phyloP scores from a whole-genome alignment of 2,797 vertebrate genomes.

The Helarctos malayanus region DNA sequence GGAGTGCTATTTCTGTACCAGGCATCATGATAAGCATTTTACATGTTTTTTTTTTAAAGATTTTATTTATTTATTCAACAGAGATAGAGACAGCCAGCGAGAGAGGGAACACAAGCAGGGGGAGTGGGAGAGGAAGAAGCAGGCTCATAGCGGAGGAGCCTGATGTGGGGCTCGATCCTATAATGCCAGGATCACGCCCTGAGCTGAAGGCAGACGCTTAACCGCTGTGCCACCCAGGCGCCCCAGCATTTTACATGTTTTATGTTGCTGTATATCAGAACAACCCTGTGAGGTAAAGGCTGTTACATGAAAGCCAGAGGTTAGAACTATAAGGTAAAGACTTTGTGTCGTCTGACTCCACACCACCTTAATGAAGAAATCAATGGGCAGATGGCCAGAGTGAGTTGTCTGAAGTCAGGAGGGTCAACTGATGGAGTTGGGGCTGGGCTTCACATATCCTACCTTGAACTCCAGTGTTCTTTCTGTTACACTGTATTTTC shows the following conservation, averaged over 20 bases:
- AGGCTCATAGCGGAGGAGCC: too few species aligned
- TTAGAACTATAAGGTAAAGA: background rate
- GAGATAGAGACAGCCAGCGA: too few species aligned
- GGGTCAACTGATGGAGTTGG: fast-evolving
- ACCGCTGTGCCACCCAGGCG: too few species aligned
- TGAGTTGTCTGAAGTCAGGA: background rate
- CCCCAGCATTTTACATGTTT: background rate
- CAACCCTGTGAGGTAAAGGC: background rate
- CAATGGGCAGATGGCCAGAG: background rate
- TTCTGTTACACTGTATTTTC: background rate
- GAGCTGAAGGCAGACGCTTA: too few species aligned
- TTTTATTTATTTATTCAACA: too few species aligned
- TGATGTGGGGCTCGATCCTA: too few species aligned
- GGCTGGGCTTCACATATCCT: background rate
- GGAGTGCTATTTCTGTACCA: background rate
- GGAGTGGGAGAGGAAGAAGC: too few species aligned
- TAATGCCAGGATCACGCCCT: too few species aligned
- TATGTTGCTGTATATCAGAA: background rate
- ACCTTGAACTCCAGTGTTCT: background rate
- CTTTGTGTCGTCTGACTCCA: background rate
- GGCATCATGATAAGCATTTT: background rate
- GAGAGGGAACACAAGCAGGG: too few species aligned
- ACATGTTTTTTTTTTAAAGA: too few species aligned
- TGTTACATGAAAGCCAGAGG: background rate
- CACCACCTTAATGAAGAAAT: background rate